These are phyloP conservation scores for Polyodon spathula DNA, from an alignment of 2,113 vertebrate species.

Conservation along the genomic window DNA sequence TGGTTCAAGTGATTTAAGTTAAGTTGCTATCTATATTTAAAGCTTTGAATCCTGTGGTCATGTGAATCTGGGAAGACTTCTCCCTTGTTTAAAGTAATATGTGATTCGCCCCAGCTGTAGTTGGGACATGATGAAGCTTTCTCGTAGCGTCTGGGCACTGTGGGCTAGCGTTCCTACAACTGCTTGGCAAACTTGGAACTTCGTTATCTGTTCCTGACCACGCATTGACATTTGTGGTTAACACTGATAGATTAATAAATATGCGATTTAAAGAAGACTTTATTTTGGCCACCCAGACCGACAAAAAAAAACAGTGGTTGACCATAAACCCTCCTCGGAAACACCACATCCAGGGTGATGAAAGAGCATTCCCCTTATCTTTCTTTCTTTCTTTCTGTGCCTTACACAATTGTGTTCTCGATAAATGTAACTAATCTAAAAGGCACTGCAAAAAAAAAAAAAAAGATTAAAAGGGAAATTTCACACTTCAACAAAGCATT, in stretches of 20 bases:
- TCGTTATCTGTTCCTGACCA: conserved; percentile 53
- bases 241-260: conserved; percentile 35
- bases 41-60: conserved; percentile 20
- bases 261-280: conserved; percentile 46
- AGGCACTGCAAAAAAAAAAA: no score
- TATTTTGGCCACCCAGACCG: conserved; percentile 52
- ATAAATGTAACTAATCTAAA: no score
- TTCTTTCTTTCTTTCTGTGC: no score
- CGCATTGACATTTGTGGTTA: conserved; percentile 43
- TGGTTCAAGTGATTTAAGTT: no score
- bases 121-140: conserved; percentile 41
- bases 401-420: no score
- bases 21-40: no score
- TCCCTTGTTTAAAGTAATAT: conserved; percentile 5
- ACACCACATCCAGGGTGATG: no score
- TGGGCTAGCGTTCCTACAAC: conserved; percentile 43
- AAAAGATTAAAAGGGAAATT: no score
- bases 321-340: no score
- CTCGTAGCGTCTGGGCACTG: conserved; percentile 37
- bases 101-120: conserved; percentile 22
- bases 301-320: conserved; percentile 37
- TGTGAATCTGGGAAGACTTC: conserved; percentile 23
- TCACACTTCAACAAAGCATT: no score
- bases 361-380: no score
- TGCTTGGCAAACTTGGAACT: conserved; percentile 40